phyloP scores from a whole-genome alignment of 92 coral and sea anemone genomes.

The Heteractis magnifica region DNA sequence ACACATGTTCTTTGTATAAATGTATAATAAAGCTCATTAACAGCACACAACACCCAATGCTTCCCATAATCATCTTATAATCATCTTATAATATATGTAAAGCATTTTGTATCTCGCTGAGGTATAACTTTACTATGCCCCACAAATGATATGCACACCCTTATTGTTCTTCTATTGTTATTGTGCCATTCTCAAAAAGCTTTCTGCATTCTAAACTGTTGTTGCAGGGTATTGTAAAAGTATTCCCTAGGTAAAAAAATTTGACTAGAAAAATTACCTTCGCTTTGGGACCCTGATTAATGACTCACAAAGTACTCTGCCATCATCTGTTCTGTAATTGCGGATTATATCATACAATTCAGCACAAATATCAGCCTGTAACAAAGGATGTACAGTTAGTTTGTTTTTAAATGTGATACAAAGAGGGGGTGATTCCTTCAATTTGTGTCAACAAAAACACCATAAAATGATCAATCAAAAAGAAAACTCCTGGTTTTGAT shows the following conservation, averaged over 20 bases:
- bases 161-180: no score
- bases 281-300: slow-evolving; percentile 82
- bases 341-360: slow-evolving; percentile 77
- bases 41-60: no score
- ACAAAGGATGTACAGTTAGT: not conserved
- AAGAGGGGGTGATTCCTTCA: not conserved
- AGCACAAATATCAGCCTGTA: slow-evolving; percentile 78
- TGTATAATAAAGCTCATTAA: no score
- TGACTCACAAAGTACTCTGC: slow-evolving; percentile 74
- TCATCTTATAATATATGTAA: no score
- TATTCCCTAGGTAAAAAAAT: not conserved
- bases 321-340: slow-evolving; percentile 79
- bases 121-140: no score
- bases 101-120: no score
- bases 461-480: not conserved
- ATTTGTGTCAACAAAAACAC: not conserved
- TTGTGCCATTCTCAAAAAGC: no score
- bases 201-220: no score
- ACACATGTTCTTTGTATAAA: no score
- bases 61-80: no score
- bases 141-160: no score
- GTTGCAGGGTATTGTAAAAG: not conserved
- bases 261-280: slow-evolving; percentile 35
- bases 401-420: not conserved
- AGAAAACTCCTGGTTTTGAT: not conserved